Evolutionary conservation across 2,797 vertebrate species (phyloP).

Genomic region (Alosa sapidissima): DNA sequence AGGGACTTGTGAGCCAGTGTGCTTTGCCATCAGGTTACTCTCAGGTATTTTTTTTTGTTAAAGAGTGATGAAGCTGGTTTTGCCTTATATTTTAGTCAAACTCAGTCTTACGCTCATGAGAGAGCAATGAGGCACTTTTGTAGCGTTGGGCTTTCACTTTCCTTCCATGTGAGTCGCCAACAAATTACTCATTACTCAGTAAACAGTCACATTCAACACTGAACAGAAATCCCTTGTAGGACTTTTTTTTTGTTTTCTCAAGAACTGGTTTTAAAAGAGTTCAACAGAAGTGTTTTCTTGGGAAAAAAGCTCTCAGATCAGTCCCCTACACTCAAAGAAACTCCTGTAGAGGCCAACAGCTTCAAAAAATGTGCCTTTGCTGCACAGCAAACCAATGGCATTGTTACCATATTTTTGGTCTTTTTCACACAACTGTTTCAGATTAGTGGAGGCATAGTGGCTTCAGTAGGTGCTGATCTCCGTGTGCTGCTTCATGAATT

Average conservation of each 20-base stretch:
- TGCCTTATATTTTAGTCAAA: background rate
- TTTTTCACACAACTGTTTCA: background rate
- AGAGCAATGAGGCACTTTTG: background rate
- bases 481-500: background rate
- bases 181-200: slow-evolving; percentile 20
- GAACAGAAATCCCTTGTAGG: slow-evolving; percentile 18
- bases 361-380: background rate
- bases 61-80: background rate
- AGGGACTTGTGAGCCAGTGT: background rate
- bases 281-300: slow-evolving; percentile 19
- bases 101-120: background rate
- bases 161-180: background rate
- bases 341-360: background rate
- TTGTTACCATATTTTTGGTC: background rate
- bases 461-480: slow-evolving; percentile 26
- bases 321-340: background rate
- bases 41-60: slow-evolving; percentile 9
- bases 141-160: background rate
- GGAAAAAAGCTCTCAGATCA: background rate
- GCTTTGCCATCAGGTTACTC: background rate
- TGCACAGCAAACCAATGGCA: background rate
- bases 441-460: background rate
- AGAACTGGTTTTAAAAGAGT: background rate
- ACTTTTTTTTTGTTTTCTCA: too few species aligned
- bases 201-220: background rate